These are phyloP conservation scores for Pharmacophagus antenor DNA, from an alignment of 2,888 invertebrate species.

Conservation along the genomic window DNA sequence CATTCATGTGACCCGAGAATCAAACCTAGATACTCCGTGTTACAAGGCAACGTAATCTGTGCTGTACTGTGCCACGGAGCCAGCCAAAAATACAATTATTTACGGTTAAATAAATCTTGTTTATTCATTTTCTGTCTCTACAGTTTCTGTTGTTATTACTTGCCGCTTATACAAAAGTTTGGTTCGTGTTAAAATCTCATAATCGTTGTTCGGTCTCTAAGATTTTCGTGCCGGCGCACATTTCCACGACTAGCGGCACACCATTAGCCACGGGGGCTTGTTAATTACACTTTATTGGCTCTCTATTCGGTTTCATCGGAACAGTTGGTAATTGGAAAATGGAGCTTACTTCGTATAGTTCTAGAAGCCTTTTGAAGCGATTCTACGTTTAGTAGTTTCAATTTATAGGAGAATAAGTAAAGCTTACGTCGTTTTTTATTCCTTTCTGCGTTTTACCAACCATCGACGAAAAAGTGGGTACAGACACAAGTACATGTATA, in stretches of 20 bases:
- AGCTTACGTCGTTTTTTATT: too few species aligned
- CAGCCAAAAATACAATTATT: not conserved
- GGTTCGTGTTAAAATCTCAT: constrained; percentile 15
- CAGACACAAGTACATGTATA: too few species aligned
- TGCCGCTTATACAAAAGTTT: not conserved
- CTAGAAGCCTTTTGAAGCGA: not conserved
- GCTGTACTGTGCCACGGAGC: too few species aligned
- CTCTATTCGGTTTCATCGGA: constrained; percentile 6
- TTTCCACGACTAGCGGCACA: constrained; percentile 5
- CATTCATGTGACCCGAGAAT: too few species aligned
- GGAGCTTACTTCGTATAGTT: not conserved
- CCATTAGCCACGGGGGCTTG: not conserved
- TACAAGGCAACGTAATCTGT: too few species aligned
- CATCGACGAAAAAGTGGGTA: too few species aligned
- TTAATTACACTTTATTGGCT: constrained; percentile 19
- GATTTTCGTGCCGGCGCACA: constrained; percentile 17
- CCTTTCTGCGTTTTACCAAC: too few species aligned
- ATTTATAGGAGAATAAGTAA: too few species aligned
- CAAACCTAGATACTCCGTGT: too few species aligned
- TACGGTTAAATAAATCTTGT: not conserved
- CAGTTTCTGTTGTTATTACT: not conserved
- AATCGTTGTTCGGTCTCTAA: constrained; percentile 7
- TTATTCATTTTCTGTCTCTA: not conserved
- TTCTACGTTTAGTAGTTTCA: too few species aligned
- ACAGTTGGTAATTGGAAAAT: constrained; percentile 12